Base-by-base conservation (phyloP, 2,888 invertebrate genomes). In the Tridacna gigas region DNA sequence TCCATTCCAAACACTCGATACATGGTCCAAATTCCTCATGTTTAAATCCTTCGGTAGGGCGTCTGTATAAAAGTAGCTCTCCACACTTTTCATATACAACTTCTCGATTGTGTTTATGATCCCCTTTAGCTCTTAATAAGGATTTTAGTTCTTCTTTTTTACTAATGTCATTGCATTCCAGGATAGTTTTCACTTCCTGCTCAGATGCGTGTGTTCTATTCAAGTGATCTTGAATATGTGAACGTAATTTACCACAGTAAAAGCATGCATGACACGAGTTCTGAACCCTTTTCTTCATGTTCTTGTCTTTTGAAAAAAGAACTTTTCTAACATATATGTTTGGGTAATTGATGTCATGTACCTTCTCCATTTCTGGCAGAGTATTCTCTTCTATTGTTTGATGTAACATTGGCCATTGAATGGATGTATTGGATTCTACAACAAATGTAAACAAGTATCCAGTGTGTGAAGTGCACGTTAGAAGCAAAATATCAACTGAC, bases 191-290 rank as follows among this genome's bases (percentile, higher is more conserved):
- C 18, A 67, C 45, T 67, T 67, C 45, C 12, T 37, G 20, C 37
- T 26, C 28, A 18, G 25, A 13, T 9, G 22, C 18, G 12, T 66
- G 66, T 18, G 11, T 28, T 66, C 66, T 66, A 13, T 28, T 11
- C 25, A 18, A 28, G 66, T 66, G 66, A 37, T 66, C 66, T 26
- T 66, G 66, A 28, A 66, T 66, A 20, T 66, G 66, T 9, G 66
- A 37, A 37, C 56, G 18, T n/a, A 56, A n/a, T 56, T 56, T 56
- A 9, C 56, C 56, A n/a, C 56, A 56, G n/a, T 56, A 56, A 56
- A 56, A 56, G 56, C 56, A 56, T 20, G 56, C 56, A 56, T 56
- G 56, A 56, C 56, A 56, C n/a, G 56, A 20, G 56, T 56, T 56
- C n/a, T 56, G 56, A 56, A 56, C 56, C n/a, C 56, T 18, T 20